Evolutionary conservation across 2,113 vertebrate genomes (phyloP).

Genomic region (Haliaeetus leucogaster): DNA sequence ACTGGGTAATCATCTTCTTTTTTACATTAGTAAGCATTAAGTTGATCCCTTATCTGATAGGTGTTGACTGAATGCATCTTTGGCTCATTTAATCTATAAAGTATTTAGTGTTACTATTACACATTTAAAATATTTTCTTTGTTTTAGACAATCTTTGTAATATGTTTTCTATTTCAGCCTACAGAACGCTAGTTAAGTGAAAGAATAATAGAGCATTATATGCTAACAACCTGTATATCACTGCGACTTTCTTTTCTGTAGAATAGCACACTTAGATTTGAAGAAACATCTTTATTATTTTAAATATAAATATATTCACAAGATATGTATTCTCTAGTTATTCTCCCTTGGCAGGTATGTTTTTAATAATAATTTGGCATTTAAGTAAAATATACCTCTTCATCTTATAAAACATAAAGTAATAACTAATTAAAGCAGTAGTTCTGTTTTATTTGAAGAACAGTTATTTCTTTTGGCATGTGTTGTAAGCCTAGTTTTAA

Average conservation of each 20-base stretch:
- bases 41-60: background rate
- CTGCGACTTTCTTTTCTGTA: background rate
- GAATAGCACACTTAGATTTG: background rate
- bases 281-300: background rate
- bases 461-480: background rate
- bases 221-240: background rate
- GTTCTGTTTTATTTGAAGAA: background rate
- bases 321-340: background rate
- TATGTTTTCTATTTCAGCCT: background rate
- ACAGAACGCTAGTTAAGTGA: background rate
- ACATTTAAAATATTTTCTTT: background rate
- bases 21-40: background rate
- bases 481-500: background rate
- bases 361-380: conserved; percentile 27
- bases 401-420: background rate
- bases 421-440: background rate
- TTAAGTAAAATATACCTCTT: conserved; percentile 10
- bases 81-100: background rate
- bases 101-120: background rate
- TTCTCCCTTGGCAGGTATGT: background rate
- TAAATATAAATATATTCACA: background rate
- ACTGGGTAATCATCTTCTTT: background rate
- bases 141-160: background rate
- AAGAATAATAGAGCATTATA: background rate
- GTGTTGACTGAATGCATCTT: background rate